Percentiles rank a stretch among this genome's conserved stretches.
Evolutionary conservation across 2,113 vertebrate genomes (phyloP).

Genomic region (Xiphophorus couchianus): DNA sequence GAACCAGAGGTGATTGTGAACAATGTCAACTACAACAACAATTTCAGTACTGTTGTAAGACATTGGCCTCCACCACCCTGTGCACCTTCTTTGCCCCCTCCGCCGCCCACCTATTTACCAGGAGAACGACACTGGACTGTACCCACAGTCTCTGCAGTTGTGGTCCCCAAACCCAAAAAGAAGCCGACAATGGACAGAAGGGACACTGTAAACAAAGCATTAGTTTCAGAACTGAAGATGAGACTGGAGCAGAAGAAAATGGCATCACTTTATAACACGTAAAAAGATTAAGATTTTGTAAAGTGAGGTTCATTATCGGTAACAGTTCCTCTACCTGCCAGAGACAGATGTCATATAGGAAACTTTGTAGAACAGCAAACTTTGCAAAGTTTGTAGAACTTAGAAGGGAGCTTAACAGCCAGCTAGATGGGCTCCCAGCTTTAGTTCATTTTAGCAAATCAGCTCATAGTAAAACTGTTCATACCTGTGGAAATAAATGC

Average conservation of each 20-base stretch:
- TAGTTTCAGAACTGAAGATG: conserved; percentile 95
- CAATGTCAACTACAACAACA: conserved; percentile 88
- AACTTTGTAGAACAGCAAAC: not conserved
- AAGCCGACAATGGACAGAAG: conserved; percentile 66
- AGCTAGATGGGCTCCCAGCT: not conserved
- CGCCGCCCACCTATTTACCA: conserved; percentile 36
- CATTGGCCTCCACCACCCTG: conserved; percentile 58
- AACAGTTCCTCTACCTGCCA: not conserved
- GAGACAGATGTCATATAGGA: not conserved
- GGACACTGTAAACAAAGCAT: conserved; percentile 77
- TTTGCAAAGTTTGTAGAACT: too few relatives aligned
- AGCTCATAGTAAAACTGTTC: not conserved
- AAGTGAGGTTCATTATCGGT: not conserved
- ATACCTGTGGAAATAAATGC: not conserved
- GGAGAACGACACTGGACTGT: conserved; percentile 73
- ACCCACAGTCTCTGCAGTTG: conserved; percentile 84
- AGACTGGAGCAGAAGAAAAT: conserved; percentile 88
- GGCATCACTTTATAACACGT: conserved; percentile 66
- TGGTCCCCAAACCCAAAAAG: conserved; percentile 74
- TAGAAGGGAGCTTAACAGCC: not conserved
- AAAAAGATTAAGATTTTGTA: not conserved
- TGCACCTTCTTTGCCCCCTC: conserved; percentile 79
- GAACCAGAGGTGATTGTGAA: conserved; percentile 64
- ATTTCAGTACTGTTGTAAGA: conserved; percentile 58
- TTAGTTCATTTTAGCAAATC: not conserved